phyloP scores from a whole-genome alignment of 2,888 invertebrate genomes.

The Plebejus melissa region DNA sequence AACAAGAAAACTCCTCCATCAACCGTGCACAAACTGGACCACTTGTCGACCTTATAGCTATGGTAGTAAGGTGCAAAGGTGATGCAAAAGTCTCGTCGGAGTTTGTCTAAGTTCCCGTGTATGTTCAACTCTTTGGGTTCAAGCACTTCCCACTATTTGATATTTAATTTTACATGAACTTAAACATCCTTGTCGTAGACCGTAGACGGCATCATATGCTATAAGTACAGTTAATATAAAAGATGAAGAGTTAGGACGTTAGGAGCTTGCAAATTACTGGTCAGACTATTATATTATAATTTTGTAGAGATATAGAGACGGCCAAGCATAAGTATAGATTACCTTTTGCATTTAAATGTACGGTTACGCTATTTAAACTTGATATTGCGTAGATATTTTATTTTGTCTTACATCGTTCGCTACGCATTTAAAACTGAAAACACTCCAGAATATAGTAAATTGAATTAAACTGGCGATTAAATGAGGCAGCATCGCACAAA shows the following conservation, averaged over 20 bases:
- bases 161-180: too few relatives aligned
- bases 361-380: not conserved
- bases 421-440: not conserved
- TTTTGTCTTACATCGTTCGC: not conserved
- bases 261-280: too few relatives aligned
- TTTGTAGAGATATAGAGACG: too few relatives aligned
- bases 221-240: too few relatives aligned
- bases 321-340: too few relatives aligned
- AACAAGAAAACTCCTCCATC: constrained; percentile 1
- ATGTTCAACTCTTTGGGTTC: not conserved
- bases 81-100: too few relatives aligned
- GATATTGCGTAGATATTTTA: not conserved
- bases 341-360: too few relatives aligned
- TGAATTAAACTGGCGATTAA: not conserved
- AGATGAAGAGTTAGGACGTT: too few relatives aligned
- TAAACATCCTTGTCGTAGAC: too few relatives aligned
- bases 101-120: not conserved
- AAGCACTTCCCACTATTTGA: too few relatives aligned
- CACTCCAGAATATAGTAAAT: not conserved
- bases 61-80: not conserved
- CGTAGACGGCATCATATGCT: too few relatives aligned
- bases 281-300: too few relatives aligned
- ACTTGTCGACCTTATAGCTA: not conserved
- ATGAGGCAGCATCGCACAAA: not conserved
- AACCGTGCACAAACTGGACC: not conserved